Percentiles rank a stretch among this genome's conserved stretches.
These are phyloP conservation scores for Thumatha senex DNA, from an alignment of 2,888 invertebrate genomes.

Conservation along the genomic window DNA sequence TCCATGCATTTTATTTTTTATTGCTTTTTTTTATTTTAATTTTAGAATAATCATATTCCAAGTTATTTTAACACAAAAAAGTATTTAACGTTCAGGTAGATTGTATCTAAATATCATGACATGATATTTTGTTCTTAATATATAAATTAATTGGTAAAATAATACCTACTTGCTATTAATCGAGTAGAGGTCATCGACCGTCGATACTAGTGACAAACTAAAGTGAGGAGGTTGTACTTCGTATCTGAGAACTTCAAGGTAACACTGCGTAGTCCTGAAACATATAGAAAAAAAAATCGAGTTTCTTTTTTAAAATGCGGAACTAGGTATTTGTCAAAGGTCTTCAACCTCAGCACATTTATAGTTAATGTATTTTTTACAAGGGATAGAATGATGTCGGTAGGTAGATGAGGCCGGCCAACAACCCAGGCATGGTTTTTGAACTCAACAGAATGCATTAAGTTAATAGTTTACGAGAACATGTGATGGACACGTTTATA, in stretches of 20 bases:
- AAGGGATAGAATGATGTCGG: constrained; percentile 29
- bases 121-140: constrained; percentile 36
- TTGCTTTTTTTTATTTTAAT: background rate
- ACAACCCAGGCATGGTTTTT: constrained; percentile 44
- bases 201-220: constrained; percentile 62
- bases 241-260: constrained; percentile 59
- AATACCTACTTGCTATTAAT: constrained; percentile 33
- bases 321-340: constrained; percentile 48
- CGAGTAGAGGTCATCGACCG: constrained; percentile 60
- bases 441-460: constrained; percentile 46
- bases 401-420: constrained; percentile 39
- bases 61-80: constrained; percentile 38
- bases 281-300: constrained; percentile 45
- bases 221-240: constrained; percentile 68
- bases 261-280: constrained; percentile 50
- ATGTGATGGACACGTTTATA: constrained; percentile 8
- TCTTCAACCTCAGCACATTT: constrained; percentile 54
- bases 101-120: constrained; percentile 16
- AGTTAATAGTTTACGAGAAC: constrained; percentile 15
- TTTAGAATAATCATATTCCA: constrained; percentile 7
- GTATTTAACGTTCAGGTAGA: constrained; percentile 38
- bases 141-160: constrained; percentile 41
- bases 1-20: background rate
- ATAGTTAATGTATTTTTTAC: constrained; percentile 34
- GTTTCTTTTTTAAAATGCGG: constrained; percentile 44